Conservation (phyloP, 2,113 vertebrate species). For the Ceyx margarethae region DNA sequence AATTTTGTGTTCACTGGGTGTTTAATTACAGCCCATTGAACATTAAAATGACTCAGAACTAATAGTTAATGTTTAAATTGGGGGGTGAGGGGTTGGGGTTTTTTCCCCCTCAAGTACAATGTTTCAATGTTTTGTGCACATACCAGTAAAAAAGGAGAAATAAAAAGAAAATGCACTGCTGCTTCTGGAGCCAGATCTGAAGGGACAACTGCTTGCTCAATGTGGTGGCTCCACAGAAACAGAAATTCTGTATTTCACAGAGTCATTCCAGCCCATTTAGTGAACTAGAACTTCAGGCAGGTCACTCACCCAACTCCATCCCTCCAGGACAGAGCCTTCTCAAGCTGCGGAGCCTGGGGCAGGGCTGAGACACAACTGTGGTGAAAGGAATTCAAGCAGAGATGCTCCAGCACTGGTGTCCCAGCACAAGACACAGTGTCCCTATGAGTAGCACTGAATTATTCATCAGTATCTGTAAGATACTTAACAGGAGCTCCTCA, state of each 20-base stretch:
- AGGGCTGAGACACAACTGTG: neutral
- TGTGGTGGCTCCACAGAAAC: neutral
- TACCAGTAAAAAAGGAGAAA: neutral
- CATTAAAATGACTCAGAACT: slow-evolving; percentile 56
- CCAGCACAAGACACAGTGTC: neutral
- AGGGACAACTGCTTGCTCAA: neutral
- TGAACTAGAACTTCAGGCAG: slow-evolving; percentile 2
- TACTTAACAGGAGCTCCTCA: neutral
- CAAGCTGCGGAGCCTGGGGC: neutral
- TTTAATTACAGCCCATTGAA: slow-evolving; percentile 66
- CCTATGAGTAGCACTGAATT: neutral
- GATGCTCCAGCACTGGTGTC: neutral
- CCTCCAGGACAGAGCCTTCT: neutral
- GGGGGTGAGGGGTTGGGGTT: neutral
- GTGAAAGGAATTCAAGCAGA: neutral
- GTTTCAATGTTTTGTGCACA: neutral
- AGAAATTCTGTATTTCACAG: neutral
- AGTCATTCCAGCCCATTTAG: slow-evolving; percentile 8
- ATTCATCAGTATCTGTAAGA: neutral
- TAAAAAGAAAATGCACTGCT: neutral
- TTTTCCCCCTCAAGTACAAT: neutral
- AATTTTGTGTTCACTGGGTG: slow-evolving; percentile 64
- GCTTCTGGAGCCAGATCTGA: neutral
- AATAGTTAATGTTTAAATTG: slow-evolving; percentile 62
- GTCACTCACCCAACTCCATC: neutral